Evolutionary conservation across 2,113 vertebrate species (phyloP).

Genomic region (Amblyopsis rosae): DNA sequence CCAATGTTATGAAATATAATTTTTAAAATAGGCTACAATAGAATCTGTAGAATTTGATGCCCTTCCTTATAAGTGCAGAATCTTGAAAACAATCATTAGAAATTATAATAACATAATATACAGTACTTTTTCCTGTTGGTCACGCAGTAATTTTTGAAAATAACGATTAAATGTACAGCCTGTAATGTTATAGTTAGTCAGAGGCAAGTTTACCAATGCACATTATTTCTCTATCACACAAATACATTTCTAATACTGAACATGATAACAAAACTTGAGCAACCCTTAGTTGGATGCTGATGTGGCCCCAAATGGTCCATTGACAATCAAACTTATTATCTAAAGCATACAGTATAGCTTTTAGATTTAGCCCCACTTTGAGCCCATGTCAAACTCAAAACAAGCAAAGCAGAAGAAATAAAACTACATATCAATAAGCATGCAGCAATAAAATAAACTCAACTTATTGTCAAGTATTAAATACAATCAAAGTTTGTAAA

Average conservation of each 20-base stretch:
- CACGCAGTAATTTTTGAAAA: not conserved
- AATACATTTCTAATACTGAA: conserved; percentile 14
- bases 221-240: not conserved
- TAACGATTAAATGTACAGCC: not conserved
- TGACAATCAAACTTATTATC: conserved; percentile 22
- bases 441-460: conserved; percentile 56
- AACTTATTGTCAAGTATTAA: conserved; percentile 35
- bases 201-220: not conserved
- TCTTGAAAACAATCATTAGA: too few relatives aligned
- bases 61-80: too few relatives aligned
- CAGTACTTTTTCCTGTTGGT: too few relatives aligned
- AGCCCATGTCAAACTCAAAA: conserved; percentile 25
- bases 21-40: too few relatives aligned
- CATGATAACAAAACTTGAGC: conserved; percentile 26
- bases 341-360: not conserved
- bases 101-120: too few relatives aligned
- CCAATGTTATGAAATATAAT: too few relatives aligned
- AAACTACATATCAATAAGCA: conserved; percentile 45
- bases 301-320: conserved; percentile 6
- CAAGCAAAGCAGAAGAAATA: conserved; percentile 30
- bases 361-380: conserved; percentile 15
- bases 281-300: conserved; percentile 6
- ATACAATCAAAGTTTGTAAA: conserved; percentile 17
- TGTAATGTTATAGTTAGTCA: not conserved
- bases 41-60: too few relatives aligned